Evolutionary conservation across 2,888 invertebrate species (phyloP).

Genomic region (Lasioglossum villosulum): DNA sequence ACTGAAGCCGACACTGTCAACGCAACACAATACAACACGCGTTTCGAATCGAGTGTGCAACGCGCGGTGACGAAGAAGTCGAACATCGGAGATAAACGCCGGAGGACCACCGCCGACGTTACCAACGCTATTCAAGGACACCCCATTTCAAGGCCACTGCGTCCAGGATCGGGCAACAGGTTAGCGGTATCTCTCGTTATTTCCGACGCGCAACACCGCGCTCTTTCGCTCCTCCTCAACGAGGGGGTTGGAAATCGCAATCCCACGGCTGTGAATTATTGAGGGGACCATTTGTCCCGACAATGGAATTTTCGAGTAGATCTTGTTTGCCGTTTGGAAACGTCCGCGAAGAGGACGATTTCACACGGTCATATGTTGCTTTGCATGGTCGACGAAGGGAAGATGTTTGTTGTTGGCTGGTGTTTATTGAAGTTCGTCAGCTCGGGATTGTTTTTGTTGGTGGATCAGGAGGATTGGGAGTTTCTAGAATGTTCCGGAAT

Average conservation of each 20-base stretch:
- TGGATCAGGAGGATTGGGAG: too few species aligned
- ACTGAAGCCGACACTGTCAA: neutral
- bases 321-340: neutral
- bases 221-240: neutral
- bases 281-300: neutral
- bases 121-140: neutral
- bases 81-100: neutral
- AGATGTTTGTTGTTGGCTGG: neutral
- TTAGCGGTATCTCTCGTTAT: slow-evolving; percentile 17
- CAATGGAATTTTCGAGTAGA: neutral
- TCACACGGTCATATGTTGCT: neutral
- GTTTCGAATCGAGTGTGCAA: neutral
- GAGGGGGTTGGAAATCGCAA: neutral
- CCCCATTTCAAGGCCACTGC: neutral
- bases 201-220: neutral
- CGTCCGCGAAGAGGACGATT: neutral
- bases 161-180: slow-evolving; percentile 41
- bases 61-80: neutral
- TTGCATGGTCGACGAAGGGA: neutral
- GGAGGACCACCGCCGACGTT: neutral
- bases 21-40: neutral
- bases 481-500: neutral
- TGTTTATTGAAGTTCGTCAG: neutral
- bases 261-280: neutral
- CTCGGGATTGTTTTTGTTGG: neutral